Conservation (phyloP, 2,113 vertebrate genomes). For the Pollimyrus isidori region DNA sequence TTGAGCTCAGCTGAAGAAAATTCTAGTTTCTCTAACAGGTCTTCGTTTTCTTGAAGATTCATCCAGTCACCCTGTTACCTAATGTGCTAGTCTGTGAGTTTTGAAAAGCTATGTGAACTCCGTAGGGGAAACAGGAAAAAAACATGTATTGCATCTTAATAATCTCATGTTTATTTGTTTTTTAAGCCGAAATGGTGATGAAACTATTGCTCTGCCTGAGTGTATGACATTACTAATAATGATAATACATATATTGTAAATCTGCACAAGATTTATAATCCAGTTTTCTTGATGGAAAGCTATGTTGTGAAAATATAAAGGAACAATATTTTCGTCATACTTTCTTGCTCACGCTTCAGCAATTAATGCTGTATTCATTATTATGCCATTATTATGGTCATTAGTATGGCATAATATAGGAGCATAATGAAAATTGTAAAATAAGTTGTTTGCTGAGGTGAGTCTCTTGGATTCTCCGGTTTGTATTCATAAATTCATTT, state of each 20-base stretch:
- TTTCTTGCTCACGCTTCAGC: not conserved
- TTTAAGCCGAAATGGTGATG: not conserved
- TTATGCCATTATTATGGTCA: not conserved
- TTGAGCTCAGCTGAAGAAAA: not conserved
- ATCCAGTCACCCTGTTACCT: not conserved
- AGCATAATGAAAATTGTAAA: not conserved
- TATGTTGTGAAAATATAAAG: not conserved
- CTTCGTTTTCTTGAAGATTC: not conserved
- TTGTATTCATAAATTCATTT: constrained; percentile 13
- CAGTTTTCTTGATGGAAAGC: not conserved
- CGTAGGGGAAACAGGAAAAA: not conserved
- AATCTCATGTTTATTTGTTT: not conserved
- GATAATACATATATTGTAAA: not conserved
- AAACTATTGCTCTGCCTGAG: not conserved
- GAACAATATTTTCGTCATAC: not conserved
- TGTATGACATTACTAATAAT: not conserved
- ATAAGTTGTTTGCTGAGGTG: not conserved
- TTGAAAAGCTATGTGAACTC: not conserved
- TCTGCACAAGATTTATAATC: not conserved
- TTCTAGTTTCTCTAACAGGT: not conserved
- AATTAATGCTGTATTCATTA: not conserved
- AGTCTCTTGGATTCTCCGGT: not conserved
- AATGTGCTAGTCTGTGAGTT: not conserved
- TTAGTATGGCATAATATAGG: not conserved
- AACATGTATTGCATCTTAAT: not conserved